Conservation (phyloP, 2,113 vertebrate species). For the Carollia perspicillata region DNA sequence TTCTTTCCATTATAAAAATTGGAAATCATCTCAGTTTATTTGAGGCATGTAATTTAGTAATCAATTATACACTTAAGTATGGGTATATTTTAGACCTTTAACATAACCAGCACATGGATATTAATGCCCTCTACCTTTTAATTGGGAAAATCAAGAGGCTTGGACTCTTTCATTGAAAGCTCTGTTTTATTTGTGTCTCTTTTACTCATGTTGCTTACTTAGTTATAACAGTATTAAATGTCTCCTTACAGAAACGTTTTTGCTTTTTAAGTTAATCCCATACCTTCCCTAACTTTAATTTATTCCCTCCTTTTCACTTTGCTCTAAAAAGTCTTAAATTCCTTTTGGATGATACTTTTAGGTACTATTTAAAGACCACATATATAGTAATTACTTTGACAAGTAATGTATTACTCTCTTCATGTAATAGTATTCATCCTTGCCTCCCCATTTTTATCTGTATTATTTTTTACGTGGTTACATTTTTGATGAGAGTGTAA, state of each 20-base stretch:
- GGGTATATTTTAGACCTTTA: slow-evolving; percentile 15
- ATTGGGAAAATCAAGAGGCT: not conserved
- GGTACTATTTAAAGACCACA: not conserved
- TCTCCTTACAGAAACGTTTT: not conserved
- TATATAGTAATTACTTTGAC: slow-evolving; percentile 2
- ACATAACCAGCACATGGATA: not conserved
- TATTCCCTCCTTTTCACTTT: not conserved
- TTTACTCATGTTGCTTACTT: not conserved
- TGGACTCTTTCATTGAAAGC: not conserved
- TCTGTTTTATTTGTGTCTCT: not conserved
- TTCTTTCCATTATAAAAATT: not conserved
- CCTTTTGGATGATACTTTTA: slow-evolving; percentile 23
- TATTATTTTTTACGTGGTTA: not conserved
- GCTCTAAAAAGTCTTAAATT: slow-evolving; percentile 2
- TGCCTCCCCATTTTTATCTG: not conserved
- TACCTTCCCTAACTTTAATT: not conserved
- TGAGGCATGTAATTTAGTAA: not conserved
- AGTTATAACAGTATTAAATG: slow-evolving; percentile 12
- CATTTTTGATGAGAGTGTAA: not conserved
- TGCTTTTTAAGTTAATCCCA: not conserved
- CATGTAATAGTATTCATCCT: not conserved
- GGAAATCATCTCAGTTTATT: not conserved
- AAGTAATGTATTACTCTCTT: slow-evolving; percentile 9
- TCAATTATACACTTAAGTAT: not conserved
- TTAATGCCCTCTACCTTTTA: not conserved